phyloP scores from a whole-genome alignment of 1,140 invertebrate genomes.

The Riptortus pedestris region DNA sequence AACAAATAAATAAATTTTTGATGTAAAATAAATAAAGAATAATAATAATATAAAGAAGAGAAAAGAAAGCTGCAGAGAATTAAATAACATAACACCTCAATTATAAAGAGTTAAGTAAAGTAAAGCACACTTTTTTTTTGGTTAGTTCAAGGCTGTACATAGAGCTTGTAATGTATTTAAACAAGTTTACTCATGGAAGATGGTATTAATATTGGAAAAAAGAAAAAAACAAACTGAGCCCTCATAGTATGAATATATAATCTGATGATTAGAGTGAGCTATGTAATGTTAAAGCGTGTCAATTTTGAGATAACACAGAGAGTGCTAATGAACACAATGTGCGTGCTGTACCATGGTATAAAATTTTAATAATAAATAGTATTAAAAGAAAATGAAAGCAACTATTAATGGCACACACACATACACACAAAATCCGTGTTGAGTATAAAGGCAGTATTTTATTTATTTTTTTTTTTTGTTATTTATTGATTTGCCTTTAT shows the following conservation, averaged over 20 bases:
- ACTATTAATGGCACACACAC: conserved; percentile 16
- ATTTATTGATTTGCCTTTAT: too few species aligned
- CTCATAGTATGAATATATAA: too few species aligned
- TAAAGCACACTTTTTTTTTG: too few species aligned
- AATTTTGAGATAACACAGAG: neutral
- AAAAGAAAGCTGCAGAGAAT: too few species aligned
- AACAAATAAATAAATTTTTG: neutral
- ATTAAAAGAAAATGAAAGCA: neutral
- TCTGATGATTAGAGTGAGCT: neutral
- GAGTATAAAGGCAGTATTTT: conserved; percentile 1
- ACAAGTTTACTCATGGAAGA: neutral
- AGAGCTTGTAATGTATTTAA: too few species aligned
- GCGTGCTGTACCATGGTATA: neutral
- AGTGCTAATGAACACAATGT: neutral
- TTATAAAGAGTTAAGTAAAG: conserved; percentile 3
- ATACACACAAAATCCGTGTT: neutral
- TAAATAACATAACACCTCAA: conserved; percentile 1
- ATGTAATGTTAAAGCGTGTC: neutral
- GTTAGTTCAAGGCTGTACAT: conserved; percentile 2
- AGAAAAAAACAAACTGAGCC: neutral
- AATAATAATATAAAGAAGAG: too few species aligned
- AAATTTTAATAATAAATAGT: neutral
- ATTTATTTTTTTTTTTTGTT: neutral
- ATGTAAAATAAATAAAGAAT: neutral
- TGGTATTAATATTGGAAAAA: neutral